Evolutionary conservation across 2,113 vertebrate genomes (phyloP).

Genomic region (Calidris pygmaea): DNA sequence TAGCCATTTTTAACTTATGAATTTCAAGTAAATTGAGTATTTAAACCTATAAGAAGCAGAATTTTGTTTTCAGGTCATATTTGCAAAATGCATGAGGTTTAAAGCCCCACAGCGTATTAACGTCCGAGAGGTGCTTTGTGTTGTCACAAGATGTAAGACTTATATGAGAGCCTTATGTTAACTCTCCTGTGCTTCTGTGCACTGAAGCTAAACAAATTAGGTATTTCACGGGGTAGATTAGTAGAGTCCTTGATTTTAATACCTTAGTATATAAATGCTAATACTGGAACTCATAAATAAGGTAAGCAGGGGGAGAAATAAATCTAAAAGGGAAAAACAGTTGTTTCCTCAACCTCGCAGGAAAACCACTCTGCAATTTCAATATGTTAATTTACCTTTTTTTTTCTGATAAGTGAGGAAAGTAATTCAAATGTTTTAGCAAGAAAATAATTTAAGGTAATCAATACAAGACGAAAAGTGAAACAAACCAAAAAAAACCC

Average conservation of each 20-base stretch:
- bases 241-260: constrained; percentile 46
- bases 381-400: neutral
- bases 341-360: neutral
- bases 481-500: neutral
- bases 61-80: constrained; percentile 65
- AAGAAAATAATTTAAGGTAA: neutral
- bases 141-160: constrained; percentile 70
- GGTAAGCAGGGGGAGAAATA: constrained; percentile 18
- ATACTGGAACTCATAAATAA: constrained; percentile 49
- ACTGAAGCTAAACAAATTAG: constrained; percentile 66
- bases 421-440: neutral
- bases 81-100: constrained; percentile 67
- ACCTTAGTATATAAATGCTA: constrained; percentile 50
- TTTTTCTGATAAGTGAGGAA: neutral
- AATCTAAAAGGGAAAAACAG: constrained; percentile 20
- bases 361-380: neutral
- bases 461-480: neutral
- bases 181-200: constrained; percentile 58
- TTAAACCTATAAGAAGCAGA: constrained; percentile 7
- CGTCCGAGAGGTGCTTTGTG: constrained; percentile 55
- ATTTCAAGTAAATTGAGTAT: neutral
- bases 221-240: constrained; percentile 61
- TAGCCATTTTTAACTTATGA: neutral
- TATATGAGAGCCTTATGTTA: constrained; percentile 44
- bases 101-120: constrained; percentile 54